phyloP scores from a whole-genome alignment of 37 sponge, comb jelly and placozoan species.

The Oopsacas minuta region DNA sequence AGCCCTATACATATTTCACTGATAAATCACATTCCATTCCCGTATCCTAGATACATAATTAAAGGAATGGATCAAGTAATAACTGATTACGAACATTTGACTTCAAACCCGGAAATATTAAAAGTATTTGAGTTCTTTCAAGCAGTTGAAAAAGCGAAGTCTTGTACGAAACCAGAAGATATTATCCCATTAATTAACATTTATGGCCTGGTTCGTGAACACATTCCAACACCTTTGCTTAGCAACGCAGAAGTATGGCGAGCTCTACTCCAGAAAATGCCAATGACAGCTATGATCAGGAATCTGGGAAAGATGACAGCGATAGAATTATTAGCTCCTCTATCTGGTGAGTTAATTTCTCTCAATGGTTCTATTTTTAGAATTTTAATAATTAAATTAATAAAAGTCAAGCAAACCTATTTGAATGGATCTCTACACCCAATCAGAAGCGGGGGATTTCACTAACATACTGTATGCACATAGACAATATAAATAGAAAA shows the following conservation, averaged over 20 bases:
- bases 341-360: constrained; percentile 12
- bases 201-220: constrained; percentile 47
- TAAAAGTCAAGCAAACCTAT: no score
- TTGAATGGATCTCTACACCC: no score
- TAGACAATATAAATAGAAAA: no score
- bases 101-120: background rate
- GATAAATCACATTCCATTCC: background rate
- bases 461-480: no score
- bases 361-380: background rate
- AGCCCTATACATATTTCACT: background rate
- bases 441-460: no score
- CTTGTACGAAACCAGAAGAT: constrained; percentile 28
- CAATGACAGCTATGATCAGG: constrained; percentile 67
- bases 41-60: constrained; percentile 30
- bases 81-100: constrained; percentile 2
- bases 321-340: constrained; percentile 45
- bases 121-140: constrained; percentile 29
- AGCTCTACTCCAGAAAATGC: constrained; percentile 55
- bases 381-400: background rate
- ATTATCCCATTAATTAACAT: constrained; percentile 25
- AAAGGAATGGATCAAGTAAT: constrained; percentile 40
- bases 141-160: constrained; percentile 44
- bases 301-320: constrained; percentile 68
- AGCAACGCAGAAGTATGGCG: constrained; percentile 49
- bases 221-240: constrained; percentile 42